These are phyloP conservation scores for Rhynchopsitta pachyrhyncha DNA, from an alignment of 2,113 vertebrate species.

Conservation along the genomic window DNA sequence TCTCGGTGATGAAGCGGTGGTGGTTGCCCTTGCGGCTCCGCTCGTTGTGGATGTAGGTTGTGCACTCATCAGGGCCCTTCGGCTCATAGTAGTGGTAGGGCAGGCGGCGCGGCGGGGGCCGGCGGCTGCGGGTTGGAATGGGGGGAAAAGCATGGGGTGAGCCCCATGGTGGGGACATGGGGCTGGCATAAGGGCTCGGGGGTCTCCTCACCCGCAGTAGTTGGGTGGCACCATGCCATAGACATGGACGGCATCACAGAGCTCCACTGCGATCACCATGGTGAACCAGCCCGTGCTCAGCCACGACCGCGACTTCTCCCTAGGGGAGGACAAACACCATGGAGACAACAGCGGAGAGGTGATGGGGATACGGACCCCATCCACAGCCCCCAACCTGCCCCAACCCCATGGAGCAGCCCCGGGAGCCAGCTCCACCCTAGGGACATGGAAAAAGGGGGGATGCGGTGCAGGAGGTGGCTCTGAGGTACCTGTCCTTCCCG, in stretches of 20 bases:
- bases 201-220: constrained; percentile 86
- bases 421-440: not conserved
- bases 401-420: not conserved
- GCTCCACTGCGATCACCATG: constrained; percentile 93
- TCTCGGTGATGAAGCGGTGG: constrained; percentile 98
- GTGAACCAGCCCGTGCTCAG: constrained; percentile 99
- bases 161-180: not conserved
- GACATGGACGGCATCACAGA: constrained; percentile 92
- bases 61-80: constrained; percentile 88
- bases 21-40: constrained; percentile 87
- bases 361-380: accelerated
- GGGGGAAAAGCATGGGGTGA: not conserved
- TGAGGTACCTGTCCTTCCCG: constrained; percentile 87
- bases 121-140: constrained; percentile 63
- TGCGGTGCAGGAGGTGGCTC: not conserved
- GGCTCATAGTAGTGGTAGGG: constrained; percentile 98
- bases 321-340: constrained; percentile 19
- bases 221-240: constrained; percentile 95
- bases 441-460: not conserved
- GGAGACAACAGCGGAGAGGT: not conserved
- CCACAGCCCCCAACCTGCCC: not conserved
- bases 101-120: constrained; percentile 77
- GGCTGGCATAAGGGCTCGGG: accelerated
- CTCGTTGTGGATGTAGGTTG: constrained; percentile 91
- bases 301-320: constrained; percentile 93